Conservation (phyloP, 2,113 vertebrate species). For the Thunnus maccoyii region DNA sequence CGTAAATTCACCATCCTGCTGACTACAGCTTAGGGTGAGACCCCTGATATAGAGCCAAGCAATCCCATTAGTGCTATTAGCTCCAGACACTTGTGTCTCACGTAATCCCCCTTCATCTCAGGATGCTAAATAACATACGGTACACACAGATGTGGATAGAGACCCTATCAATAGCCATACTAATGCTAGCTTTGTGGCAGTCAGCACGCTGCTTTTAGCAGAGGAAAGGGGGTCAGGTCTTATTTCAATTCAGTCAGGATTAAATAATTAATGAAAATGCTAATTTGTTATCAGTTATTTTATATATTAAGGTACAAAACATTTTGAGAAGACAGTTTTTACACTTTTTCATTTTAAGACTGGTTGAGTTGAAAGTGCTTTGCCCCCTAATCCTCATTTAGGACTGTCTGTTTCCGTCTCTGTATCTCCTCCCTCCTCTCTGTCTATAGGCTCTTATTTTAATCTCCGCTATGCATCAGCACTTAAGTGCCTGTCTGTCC, state of each 20-base stretch:
- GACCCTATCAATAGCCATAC: conserved; percentile 65
- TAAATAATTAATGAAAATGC: background rate
- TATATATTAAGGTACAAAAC: conserved; percentile 33
- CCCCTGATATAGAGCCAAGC: conserved; percentile 62
- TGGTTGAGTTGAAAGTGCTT: conserved; percentile 34
- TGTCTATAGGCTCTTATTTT: conserved; percentile 52
- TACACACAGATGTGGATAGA: conserved; percentile 56
- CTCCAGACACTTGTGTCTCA: conserved; percentile 54
- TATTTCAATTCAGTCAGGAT: background rate
- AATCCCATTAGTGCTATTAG: conserved; percentile 76
- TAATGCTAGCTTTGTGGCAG: conserved; percentile 58
- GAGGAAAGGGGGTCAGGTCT: conserved; percentile 13
- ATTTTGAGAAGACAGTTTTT: conserved; percentile 39
- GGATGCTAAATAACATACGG: conserved; percentile 64
- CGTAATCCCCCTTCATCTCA: conserved; percentile 73
- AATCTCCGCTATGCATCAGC: conserved; percentile 78
- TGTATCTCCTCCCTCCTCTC: conserved; percentile 1
- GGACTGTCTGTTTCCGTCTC: conserved; percentile 11
- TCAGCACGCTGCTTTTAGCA: conserved; percentile 47
- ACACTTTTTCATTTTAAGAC: conserved; percentile 25
- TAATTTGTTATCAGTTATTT: conserved; percentile 34
- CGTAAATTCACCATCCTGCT: conserved; percentile 57
- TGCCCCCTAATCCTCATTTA: conserved; percentile 29
- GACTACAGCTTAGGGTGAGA: conserved; percentile 68
- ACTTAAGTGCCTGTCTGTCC: conserved; percentile 81